Conservation (phyloP, 1,140 invertebrate genomes). For the Asbolus verrucosus region DNA sequence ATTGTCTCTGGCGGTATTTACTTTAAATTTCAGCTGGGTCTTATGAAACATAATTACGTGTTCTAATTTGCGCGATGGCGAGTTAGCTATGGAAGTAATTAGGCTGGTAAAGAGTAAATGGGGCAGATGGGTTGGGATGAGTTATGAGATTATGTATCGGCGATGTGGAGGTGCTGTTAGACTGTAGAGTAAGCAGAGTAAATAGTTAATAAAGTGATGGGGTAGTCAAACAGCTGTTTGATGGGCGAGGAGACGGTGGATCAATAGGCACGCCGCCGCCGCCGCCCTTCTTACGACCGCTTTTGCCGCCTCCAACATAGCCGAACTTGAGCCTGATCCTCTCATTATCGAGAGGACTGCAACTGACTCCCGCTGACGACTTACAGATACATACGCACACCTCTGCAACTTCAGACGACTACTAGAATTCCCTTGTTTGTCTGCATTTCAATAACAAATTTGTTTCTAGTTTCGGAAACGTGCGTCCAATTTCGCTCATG, state of each 20-base stretch:
- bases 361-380: no score
- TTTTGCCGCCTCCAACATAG: background rate
- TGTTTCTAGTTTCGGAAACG: constrained; percentile 32
- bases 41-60: constrained; percentile 38
- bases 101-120: constrained; percentile 36
- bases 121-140: constrained; percentile 34
- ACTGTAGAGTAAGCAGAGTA: constrained; percentile 42
- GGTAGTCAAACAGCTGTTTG: constrained; percentile 50
- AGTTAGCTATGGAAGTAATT: constrained; percentile 35
- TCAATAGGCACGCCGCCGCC: constrained; percentile 41
- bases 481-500: constrained; percentile 8
- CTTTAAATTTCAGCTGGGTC: constrained; percentile 37
- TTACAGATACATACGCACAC: no score
- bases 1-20: constrained; percentile 30
- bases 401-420: constrained; percentile 21
- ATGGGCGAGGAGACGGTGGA: constrained; percentile 36
- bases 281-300: constrained; percentile 5
- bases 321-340: constrained; percentile 11
- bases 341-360: constrained; percentile 35
- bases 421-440: constrained; percentile 6
- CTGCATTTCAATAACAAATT: constrained; percentile 38
- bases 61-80: constrained; percentile 36
- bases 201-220: constrained; percentile 53
- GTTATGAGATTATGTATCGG: constrained; percentile 36
- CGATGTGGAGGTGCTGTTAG: constrained; percentile 32